Base-by-base conservation (phyloP, 2,797 vertebrate genomes). In the Cossypha caffra region DNA sequence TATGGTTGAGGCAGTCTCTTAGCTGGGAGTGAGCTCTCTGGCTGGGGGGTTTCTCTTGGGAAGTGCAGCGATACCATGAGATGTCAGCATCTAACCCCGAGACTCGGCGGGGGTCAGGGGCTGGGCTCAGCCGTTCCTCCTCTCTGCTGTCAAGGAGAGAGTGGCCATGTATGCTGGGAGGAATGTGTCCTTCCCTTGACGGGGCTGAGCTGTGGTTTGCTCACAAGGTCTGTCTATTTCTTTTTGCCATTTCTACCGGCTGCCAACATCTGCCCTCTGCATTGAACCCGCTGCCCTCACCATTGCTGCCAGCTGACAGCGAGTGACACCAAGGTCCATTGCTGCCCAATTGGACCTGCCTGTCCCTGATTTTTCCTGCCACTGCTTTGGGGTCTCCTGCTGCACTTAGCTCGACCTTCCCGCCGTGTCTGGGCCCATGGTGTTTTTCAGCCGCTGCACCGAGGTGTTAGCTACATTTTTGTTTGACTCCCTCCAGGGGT, bases 361-460 rank as follows among this genome's bases (percentile, higher is more conserved):
- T 15, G 26, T 11, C 38, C 17, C 21, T 6, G 9, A 14, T 52
- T 14, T 23, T 45, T 52, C n/a, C 23, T 45, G 47, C 13, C 38
- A 11, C 12, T 15, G 9, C 17, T 37, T 10, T 18, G 38, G 11
- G n/a, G 38, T 23, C 1, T 11, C n/a, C 23, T 45, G 67, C 28
- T 45, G 21, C 26, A 21, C 21, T 81, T 9, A 35, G 10, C 16
- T 68, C 1, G 0, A 11, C 24, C 31, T 8, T 40, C 8, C 12
- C 25, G 3, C 6, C 0, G 0, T 1, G 0, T 10, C n/a, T 5
- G 4, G 38, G 7, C 11, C 26, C 1, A 1, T 0, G 0, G 17
- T 23, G 45, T 23, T n/a, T 81, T 71, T 38, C n/a, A 17, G 26
- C 20, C 0, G 3, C 25, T 43, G 31, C 16, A 20, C 25, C 1